A percentile compares a stretch with the other conserved stretches of the same genome.
phyloP scores from a whole-genome alignment of 2,888 invertebrate species.

The Callosobruchus maculatus region DNA sequence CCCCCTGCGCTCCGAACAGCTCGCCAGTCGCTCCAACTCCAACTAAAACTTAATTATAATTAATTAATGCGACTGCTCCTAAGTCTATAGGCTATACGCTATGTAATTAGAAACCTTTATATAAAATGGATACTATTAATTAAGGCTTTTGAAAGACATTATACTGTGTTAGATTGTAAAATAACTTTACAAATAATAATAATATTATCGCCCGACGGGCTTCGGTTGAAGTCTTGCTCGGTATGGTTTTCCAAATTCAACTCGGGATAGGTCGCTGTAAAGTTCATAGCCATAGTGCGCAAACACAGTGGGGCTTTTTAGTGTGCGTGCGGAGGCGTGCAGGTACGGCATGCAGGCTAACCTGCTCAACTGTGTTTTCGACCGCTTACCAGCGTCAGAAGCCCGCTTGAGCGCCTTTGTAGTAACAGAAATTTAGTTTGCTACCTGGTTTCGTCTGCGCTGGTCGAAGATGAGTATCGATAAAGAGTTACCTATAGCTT shows the following conservation, averaged over 20 bases:
- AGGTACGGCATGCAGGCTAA: no score
- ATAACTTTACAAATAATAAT: slow-evolving; percentile 48
- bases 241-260: slow-evolving; percentile 5
- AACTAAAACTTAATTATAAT: slow-evolving; percentile 84
- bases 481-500: no score
- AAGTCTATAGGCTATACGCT: slow-evolving; percentile 54
- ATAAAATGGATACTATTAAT: slow-evolving; percentile 60
- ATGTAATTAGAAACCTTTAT: slow-evolving; percentile 60
- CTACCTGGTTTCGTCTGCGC: no score
- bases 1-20: background rate
- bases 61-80: slow-evolving; percentile 50
- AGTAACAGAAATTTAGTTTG: no score
- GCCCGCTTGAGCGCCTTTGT: no score
- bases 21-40: slow-evolving; percentile 34
- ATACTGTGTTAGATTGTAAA: slow-evolving; percentile 49
- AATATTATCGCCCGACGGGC: slow-evolving; percentile 32
- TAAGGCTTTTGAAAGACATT: slow-evolving; percentile 56
- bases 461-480: no score
- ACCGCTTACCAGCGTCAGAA: no score
- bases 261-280: no score
- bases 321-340: no score
- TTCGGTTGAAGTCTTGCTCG: slow-evolving; percentile 22
- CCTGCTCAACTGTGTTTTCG: no score
- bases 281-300: no score
- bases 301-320: no score